A percentile compares a stretch with the other conserved stretches of the same genome.
Evolutionary conservation across 2,113 vertebrate species (phyloP).

Genomic region (Percopsis transmontana): DNA sequence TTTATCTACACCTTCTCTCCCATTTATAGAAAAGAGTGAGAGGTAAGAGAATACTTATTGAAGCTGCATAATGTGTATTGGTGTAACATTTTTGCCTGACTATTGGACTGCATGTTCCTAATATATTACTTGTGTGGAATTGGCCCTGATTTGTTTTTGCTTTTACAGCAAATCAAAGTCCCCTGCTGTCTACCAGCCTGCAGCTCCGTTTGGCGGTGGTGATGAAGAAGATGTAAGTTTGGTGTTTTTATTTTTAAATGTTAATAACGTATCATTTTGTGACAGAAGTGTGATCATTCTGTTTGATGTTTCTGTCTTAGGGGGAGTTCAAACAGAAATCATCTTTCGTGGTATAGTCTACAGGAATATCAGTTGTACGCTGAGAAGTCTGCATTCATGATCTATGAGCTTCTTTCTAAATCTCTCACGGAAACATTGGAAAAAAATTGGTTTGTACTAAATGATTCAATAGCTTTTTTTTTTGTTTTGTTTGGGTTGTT

Average conservation of each 20-base stretch:
- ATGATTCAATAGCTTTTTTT: not conserved
- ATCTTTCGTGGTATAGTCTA: conserved; percentile 77
- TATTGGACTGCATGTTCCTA: not conserved
- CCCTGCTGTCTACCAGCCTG: conserved; percentile 65
- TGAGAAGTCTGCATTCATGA: not conserved
- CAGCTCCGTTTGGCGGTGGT: conserved; percentile 43
- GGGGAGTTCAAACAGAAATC: conserved; percentile 82
- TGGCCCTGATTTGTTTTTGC: not conserved
- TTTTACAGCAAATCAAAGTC: conserved; percentile 61
- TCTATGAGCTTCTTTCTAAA: not conserved
- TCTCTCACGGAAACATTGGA: not conserved
- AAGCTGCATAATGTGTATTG: not conserved
- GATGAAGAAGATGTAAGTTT: conserved; percentile 71
- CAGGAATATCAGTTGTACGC: not conserved
- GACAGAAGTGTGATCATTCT: not conserved
- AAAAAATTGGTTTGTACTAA: not conserved
- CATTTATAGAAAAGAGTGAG: conserved; percentile 59
- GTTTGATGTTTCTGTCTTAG: conserved; percentile 45
- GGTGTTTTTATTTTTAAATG: not conserved
- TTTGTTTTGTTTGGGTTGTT: not conserved
- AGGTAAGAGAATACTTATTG: conserved; percentile 61
- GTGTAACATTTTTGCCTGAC: not conserved
- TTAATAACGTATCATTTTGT: not conserved
- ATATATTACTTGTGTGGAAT: not conserved
- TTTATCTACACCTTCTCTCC: conserved; percentile 9